Percentiles rank a stretch among this genome's conserved stretches.
These are phyloP conservation scores for Tachycineta bicolor DNA, from an alignment of 2,113 vertebrate genomes.

Conservation along the genomic window DNA sequence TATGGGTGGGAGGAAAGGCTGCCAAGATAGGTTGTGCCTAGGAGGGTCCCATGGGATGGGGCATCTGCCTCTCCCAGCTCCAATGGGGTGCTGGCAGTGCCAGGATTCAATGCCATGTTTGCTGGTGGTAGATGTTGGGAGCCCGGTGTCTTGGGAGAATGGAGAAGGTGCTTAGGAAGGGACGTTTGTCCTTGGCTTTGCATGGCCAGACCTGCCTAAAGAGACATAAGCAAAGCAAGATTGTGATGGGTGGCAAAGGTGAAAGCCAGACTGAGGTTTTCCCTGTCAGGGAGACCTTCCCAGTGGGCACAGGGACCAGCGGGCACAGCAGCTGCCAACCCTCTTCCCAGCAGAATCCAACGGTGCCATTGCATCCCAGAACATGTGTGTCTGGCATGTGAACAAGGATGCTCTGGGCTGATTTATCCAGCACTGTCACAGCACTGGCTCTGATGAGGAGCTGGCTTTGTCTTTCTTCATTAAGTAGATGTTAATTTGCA, in stretches of 20 bases:
- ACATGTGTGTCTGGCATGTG: background rate
- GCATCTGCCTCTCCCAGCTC: background rate
- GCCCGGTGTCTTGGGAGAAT: accelerated
- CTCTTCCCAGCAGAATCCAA: background rate
- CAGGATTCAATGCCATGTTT: accelerated
- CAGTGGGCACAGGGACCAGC: background rate
- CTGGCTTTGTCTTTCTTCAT: background rate
- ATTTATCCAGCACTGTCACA: background rate
- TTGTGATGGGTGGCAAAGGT: too few species aligned
- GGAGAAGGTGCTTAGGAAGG: background rate
- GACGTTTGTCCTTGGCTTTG: background rate
- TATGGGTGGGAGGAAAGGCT: background rate
- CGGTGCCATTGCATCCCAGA: background rate
- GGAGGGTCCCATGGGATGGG: background rate
- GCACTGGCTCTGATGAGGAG: background rate
- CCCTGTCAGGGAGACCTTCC: background rate
- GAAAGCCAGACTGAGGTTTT: background rate
- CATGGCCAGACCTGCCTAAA: background rate
- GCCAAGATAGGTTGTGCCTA: background rate
- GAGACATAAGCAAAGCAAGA: background rate
- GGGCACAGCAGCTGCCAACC: background rate
- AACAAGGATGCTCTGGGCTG: background rate
- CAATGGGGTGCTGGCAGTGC: background rate
- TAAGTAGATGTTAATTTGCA: background rate
- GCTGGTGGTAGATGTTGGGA: too few species aligned